A percentile compares a stretch with the other conserved stretches of the same genome.
phyloP scores from a whole-genome alignment of 2,797 vertebrate genomes.

The Amniataba percoides region DNA sequence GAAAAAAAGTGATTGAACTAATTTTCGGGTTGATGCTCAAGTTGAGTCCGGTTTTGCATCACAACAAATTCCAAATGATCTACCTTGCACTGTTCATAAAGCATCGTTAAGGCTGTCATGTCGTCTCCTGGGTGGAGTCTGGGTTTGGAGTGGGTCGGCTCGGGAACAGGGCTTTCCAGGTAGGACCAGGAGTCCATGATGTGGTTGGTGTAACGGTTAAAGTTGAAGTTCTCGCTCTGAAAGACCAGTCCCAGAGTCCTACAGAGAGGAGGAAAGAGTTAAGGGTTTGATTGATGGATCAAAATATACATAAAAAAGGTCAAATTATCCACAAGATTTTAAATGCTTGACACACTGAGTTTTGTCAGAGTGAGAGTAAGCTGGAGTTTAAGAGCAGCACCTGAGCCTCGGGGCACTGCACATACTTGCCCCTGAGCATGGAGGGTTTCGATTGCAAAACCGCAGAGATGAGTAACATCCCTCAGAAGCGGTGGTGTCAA shows the following conservation, averaged over 20 bases:
- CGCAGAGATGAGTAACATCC: slow-evolving; percentile 77
- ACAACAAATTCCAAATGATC: rapidly evolving
- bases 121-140: slow-evolving; percentile 92
- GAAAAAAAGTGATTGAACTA: background rate
- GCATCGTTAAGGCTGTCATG: slow-evolving; percentile 89
- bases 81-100: slow-evolving; percentile 97
- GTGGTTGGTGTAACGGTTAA: slow-evolving; percentile 89
- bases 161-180: slow-evolving; percentile 85
- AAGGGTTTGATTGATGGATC: background rate
- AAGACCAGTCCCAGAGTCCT: slow-evolving; percentile 93
- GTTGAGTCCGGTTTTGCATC: background rate
- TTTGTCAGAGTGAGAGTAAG: slow-evolving; percentile 23
- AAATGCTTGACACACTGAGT: background rate
- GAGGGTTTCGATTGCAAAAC: slow-evolving; percentile 96
- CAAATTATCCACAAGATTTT: background rate
- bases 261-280: slow-evolving; percentile 33
- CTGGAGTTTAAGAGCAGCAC: slow-evolving; percentile 81
- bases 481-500: slow-evolving; percentile 37
- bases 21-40: background rate
- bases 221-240: slow-evolving; percentile 94
- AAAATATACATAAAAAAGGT: background rate
- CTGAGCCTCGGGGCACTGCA: slow-evolving; percentile 80
- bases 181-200: slow-evolving; percentile 94
- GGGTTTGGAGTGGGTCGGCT: slow-evolving; percentile 89
- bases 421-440: slow-evolving; percentile 91